Conservation (phyloP, 2,113 vertebrate species). For the Cavia aperea region DNA sequence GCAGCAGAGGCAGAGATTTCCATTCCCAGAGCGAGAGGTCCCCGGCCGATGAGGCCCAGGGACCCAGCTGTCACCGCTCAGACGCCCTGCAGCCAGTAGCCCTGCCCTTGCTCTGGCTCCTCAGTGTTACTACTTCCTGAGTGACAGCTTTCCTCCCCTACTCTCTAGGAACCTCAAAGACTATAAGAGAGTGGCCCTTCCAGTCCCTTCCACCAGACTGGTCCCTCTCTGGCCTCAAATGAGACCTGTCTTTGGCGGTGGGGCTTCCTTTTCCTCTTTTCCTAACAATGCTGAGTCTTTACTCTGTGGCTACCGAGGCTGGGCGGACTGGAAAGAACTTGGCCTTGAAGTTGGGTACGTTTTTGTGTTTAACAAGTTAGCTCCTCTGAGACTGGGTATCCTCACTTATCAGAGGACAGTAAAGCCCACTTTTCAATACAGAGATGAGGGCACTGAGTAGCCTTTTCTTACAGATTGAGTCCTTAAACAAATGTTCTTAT, state of each 20-base stretch:
- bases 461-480: background rate
- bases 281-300: background rate
- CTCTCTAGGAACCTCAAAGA: background rate
- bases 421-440: background rate
- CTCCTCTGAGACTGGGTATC: background rate
- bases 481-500: background rate
- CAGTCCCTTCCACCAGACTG: background rate
- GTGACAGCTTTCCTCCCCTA: background rate
- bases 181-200: background rate
- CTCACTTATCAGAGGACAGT: background rate
- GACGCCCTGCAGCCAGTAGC: background rate
- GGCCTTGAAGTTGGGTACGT: background rate
- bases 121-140: too few relatives aligned
- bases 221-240: background rate
- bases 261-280: background rate
- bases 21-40: background rate
- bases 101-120: too few relatives aligned
- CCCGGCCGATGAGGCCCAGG: background rate
- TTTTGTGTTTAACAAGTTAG: background rate
- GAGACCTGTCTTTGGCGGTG: background rate
- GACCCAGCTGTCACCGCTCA: background rate
- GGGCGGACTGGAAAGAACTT: background rate
- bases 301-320: background rate
- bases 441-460: background rate
- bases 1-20: background rate